Conservation (phyloP, 2,797 vertebrate genomes). For the Arrhamphus sclerolepis region DNA sequence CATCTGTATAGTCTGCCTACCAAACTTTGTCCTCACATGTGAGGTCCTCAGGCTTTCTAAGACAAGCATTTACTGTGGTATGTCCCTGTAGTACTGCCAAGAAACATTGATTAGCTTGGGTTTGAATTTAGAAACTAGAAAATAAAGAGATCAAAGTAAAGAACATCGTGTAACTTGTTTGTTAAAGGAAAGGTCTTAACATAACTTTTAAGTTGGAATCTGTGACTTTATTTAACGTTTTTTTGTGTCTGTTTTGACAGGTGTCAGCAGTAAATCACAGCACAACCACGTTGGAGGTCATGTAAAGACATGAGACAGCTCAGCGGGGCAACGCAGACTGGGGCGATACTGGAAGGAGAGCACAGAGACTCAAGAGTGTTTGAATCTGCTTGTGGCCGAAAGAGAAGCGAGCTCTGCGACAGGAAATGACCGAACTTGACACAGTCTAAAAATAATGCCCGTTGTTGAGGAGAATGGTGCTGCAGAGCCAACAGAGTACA, state of each 20-base stretch:
- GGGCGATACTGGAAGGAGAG: conserved; percentile 31
- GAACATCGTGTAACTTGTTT: too few species aligned
- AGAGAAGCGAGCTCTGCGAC: conserved; percentile 55
- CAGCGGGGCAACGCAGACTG: conserved; percentile 7
- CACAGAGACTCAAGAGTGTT: conserved; percentile 32
- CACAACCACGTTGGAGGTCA: neutral
- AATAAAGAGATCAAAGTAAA: neutral
- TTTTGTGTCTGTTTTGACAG: too few species aligned
- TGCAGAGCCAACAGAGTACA: conserved; percentile 71
- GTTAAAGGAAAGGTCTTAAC: too few species aligned
- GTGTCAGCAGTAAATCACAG: neutral
- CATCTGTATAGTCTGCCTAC: conserved; percentile 56
- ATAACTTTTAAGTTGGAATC: too few species aligned
- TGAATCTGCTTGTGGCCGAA: conserved; percentile 55
- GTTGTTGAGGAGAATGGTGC: conserved; percentile 78
- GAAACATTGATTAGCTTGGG: neutral
- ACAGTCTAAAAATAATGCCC: conserved; percentile 79
- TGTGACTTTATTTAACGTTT: too few species aligned
- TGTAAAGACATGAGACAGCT: conserved; percentile 11
- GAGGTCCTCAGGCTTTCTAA: conserved; percentile 23
- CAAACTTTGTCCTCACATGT: conserved; percentile 35
- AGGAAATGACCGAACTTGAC: conserved; percentile 81
- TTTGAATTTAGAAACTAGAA: neutral
- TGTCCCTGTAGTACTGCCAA: neutral
- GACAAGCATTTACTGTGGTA: neutral